phyloP scores from a whole-genome alignment of 2,888 invertebrate genomes.

The Drepanosiphum platanoidis region DNA sequence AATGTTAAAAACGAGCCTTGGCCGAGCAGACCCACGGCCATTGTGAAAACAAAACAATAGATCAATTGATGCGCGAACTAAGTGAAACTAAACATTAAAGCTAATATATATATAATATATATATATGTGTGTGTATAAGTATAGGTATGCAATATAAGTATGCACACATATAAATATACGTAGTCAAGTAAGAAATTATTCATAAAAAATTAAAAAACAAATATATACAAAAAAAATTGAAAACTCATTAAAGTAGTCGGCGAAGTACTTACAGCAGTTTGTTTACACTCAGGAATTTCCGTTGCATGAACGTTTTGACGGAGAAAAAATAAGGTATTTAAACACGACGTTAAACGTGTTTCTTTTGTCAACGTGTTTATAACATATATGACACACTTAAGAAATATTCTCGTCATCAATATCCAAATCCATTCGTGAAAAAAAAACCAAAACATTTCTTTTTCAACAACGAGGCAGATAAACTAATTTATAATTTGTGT shows the following conservation, averaged over 20 bases:
- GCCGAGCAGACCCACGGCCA: slow-evolving; percentile 42
- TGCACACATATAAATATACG: not conserved
- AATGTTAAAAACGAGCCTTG: slow-evolving; percentile 53
- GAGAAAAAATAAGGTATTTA: slow-evolving; percentile 3
- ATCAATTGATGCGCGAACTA: slow-evolving; percentile 57
- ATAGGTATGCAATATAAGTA: slow-evolving; percentile 24
- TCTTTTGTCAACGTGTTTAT: not conserved
- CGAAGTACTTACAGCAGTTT: not conserved
- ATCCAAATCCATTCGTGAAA: not conserved
- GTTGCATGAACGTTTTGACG: not conserved
- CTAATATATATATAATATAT: slow-evolving; percentile 11
- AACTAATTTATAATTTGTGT: too few relatives aligned
- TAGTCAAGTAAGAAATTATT: not conserved
- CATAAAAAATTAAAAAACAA: slow-evolving; percentile 17
- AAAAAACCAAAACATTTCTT: too few relatives aligned
- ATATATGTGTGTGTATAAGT: not conserved
- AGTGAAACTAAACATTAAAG: slow-evolving; percentile 50
- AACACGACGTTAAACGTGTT: slow-evolving; percentile 18
- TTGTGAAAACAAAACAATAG: slow-evolving; percentile 60
- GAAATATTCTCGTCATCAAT: not conserved
- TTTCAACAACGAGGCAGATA: too few relatives aligned
- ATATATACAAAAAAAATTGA: not conserved
- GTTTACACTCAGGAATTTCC: not conserved
- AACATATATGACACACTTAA: not conserved
- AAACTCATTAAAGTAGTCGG: slow-evolving; percentile 10